Base-by-base conservation (phyloP, 1,140 invertebrate species). In the Drosophila micromelanica region DNA sequence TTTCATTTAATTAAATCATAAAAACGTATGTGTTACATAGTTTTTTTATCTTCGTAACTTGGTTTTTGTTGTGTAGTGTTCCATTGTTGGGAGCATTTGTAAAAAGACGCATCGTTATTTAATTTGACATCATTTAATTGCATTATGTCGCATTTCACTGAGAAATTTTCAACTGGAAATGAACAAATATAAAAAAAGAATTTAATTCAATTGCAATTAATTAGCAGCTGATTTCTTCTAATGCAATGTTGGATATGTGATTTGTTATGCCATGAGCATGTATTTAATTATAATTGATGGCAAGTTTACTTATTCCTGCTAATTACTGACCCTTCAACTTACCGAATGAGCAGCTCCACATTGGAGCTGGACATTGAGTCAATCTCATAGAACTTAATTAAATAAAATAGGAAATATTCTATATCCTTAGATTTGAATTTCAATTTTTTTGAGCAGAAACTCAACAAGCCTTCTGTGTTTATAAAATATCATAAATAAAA, bases 51-150 rank as follows among this genome's bases (percentile, higher is more conserved):
- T 27, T 11, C 1, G 4, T 3, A 11, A 0, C 8, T 11, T 2
- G 54, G 52, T 12, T 51, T 51, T 56, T 77, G 69, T 37, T 42
- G 60, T 13, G 2, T 9, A 43, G 73, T 86, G 45, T 71, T 71
- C 27, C 35, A 11, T 40, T 70, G 45, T 52, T 27, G 27, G 23
- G 20, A 11, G 20, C 27, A 12, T 30, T 35, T 52, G 23, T 63
- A 57, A 62, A 61, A 61, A 85, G 74, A 80, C 57, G 71, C 62
- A 86, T 77, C 67, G 65, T 37, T 76, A 87, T 78, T 86, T 86
- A 81, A 86, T 86, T 81, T 69, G 57, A 81, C 81, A 54, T 72
- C 38, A 76, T 72, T 87, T 73, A 85, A 87, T 86, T 81, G 60
- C 72, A 78, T 81, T 75, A 81, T 72, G 43, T 27, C 56, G 60